Percentiles rank a stretch among this genome's conserved stretches.
Evolutionary conservation across 2,888 invertebrate genomes (phyloP).

Genomic region (Xestia rhomboidea): DNA sequence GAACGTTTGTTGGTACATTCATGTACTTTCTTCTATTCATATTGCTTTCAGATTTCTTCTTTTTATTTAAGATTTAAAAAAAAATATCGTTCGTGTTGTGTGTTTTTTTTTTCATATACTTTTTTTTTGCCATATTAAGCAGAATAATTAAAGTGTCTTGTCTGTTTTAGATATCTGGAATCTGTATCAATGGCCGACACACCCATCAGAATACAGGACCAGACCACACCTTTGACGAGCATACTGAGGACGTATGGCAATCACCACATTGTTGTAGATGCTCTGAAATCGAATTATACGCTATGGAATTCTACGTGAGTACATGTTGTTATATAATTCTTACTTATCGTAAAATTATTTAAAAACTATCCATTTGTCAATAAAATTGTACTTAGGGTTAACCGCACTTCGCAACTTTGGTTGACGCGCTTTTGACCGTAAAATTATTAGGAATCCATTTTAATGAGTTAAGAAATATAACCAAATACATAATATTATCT

Average conservation of each 20-base stretch:
- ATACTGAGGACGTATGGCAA: slow-evolving; percentile 89
- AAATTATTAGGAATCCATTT: not conserved
- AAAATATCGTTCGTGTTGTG: no score
- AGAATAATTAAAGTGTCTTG: not conserved
- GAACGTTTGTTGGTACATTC: no score
- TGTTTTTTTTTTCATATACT: not conserved
- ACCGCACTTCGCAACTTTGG: no score
- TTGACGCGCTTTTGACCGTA: not conserved
- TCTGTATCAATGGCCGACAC: slow-evolving; percentile 81
- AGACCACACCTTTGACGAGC: slow-evolving; percentile 84
- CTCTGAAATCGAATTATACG: slow-evolving; percentile 83
- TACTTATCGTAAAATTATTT: no score
- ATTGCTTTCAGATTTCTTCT: not conserved
- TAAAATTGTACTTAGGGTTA: no score
- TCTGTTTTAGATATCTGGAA: slow-evolving; percentile 76
- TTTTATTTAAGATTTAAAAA: no score
- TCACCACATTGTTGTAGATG: slow-evolving; percentile 88
- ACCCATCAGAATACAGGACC: slow-evolving; percentile 84
- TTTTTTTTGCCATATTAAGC: not conserved
- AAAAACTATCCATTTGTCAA: no score
- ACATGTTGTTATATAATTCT: not conserved
- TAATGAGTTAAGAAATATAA: not conserved
- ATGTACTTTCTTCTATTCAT: not conserved
- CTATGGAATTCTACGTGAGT: slow-evolving; percentile 83
- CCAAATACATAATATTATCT: no score